These are phyloP conservation scores for Plusia festucae DNA, from an alignment of 2,888 invertebrate species.

Conservation along the genomic window DNA sequence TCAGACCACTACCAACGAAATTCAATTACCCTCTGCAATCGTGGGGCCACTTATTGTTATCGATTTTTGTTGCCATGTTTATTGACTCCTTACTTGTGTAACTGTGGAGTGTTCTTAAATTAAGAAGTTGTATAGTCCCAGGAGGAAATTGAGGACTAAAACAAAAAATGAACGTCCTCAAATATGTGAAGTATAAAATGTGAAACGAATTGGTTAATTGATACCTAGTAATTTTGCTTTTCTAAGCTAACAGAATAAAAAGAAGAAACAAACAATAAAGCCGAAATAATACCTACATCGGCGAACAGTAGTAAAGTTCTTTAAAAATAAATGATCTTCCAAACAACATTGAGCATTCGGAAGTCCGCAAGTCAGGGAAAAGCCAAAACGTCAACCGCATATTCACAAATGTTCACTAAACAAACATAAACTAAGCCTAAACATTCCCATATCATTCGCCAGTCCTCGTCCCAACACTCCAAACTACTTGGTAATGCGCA, in stretches of 20 bases:
- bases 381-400: background rate
- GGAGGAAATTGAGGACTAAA: too few relatives aligned
- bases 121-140: background rate
- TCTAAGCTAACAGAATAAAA: too few relatives aligned
- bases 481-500: conserved; percentile 33
- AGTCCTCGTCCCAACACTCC: conserved; percentile 14
- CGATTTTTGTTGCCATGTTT: conserved; percentile 52
- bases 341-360: background rate
- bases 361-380: background rate
- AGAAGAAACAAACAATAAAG: too few relatives aligned
- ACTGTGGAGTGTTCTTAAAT: background rate
- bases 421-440: conserved; percentile 12
- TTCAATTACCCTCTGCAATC: conserved; percentile 65
- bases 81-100: conserved; percentile 23
- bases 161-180: too few relatives aligned
- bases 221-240: too few relatives aligned
- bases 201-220: too few relatives aligned
- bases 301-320: too few relatives aligned
- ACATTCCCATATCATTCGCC: conserved; percentile 33
- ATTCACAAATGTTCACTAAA: background rate
- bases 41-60: conserved; percentile 62
- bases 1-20: conserved; percentile 61
- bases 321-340: background rate
- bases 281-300: too few relatives aligned
- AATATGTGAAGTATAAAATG: too few relatives aligned